Evolutionary conservation across 2,113 vertebrate genomes (phyloP), one percentile per base, ranked within the genome.

Genomic region (Hucho hucho): DNA sequence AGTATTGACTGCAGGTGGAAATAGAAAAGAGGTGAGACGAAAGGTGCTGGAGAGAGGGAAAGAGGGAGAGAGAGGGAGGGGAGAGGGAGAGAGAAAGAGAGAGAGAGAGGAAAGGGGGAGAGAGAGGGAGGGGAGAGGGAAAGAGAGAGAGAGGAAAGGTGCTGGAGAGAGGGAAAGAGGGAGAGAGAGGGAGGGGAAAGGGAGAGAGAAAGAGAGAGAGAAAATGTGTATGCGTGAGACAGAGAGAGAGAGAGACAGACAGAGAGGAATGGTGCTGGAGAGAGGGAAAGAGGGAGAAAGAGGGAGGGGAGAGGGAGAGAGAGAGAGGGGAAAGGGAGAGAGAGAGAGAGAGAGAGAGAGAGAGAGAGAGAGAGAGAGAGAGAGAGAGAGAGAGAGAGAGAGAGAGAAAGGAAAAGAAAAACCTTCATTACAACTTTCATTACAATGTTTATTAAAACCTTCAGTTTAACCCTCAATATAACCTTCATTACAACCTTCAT

Each of bases 1-100:
- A 22, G 53, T 32, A 71, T 4, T 1, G 9, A 74, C 43, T 47
- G 68, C 72, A 77, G 74, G 77, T 74, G 74, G 73, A 70, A 77
- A 79, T 12, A 75, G 71, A 53, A 37, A 64, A 1, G 37, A 74
- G n/a, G 12, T 18, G 14, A 4, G 24, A 29, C 26, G 25, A 25
- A 66, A 18, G 4, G 14, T 53, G 49, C 49, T 53, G 14, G 26
- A 20, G 6, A 72, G 5, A 53, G 66, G 47, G 22, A 7, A 11
- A 6, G 64, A 29, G 14, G 20, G 12, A 68, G 76, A 64, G 7
- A 25, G n/a, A 25, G 0, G 1, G 47, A 16, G 4, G 47, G 11
- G 43, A 12, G 43, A 47, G 46, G 43, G 11, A 47, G 46, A 47
- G 46, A 47, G 20, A 12, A 6, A 69, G 5, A 32, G 63, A 58